These are phyloP conservation scores for Tricholaema leucomelas DNA, from an alignment of 2,113 vertebrate species.

Conservation along the genomic window DNA sequence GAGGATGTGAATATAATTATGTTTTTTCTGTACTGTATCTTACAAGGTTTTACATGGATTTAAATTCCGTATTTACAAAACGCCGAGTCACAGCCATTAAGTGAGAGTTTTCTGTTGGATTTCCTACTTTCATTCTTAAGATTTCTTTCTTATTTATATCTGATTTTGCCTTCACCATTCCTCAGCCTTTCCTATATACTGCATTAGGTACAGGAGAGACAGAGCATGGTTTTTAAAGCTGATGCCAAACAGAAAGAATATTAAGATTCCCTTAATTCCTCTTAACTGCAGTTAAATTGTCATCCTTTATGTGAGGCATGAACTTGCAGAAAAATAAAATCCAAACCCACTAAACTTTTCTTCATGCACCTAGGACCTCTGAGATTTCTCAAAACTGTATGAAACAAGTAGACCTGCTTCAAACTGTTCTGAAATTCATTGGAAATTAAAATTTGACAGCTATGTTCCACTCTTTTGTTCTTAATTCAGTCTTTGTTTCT, in stretches of 20 bases:
- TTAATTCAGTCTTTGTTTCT: constrained; percentile 5
- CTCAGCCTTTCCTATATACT: not conserved
- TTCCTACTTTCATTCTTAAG: not conserved
- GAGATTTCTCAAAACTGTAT: not conserved
- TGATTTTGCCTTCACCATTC: not conserved
- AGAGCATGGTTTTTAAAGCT: not conserved
- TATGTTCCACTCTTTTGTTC: constrained; percentile 12
- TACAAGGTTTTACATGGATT: not conserved
- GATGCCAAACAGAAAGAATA: not conserved
- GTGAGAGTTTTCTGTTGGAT: not conserved
- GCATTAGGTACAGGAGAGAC: not conserved
- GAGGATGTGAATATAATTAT: not conserved
- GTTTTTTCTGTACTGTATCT: not conserved
- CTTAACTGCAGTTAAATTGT: not conserved
- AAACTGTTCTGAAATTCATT: not conserved
- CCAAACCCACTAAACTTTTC: not conserved
- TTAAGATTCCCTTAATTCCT: not conserved
- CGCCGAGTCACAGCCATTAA: not conserved
- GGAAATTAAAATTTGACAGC: not conserved
- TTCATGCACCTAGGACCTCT: not conserved
- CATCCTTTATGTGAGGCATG: not conserved
- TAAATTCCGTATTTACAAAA: not conserved
- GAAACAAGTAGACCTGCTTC: not conserved
- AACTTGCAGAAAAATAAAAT: not conserved
- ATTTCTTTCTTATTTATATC: not conserved